Base-by-base conservation (phyloP, 2,113 vertebrate genomes). In the Ondatra zibethicus region DNA sequence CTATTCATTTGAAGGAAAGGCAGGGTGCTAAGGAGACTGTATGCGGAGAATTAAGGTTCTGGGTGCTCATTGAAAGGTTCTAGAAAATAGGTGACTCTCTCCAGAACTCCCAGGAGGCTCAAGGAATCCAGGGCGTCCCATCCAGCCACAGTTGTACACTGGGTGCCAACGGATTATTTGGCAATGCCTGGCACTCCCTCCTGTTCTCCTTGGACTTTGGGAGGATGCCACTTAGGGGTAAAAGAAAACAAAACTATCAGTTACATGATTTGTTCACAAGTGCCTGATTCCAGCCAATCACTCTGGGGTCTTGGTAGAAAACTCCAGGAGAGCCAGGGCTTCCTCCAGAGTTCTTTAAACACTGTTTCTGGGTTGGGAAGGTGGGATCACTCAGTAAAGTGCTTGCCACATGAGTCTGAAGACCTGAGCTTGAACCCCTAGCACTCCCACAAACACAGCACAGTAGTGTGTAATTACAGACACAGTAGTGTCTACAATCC, bases 91-190 rank as follows among this genome's bases (percentile, higher is more conserved):
- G 1, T 31, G 72, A n/a, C 10, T 33, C 47, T 89, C 66, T 68
- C 1, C 0, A 93, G 91, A 55, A 68, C 42, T 12, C 33, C 27
- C 10, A 61, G 23, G 73, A 42, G 45, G 50, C 50, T 27, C 13
- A 0, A 1, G 8, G 65, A 63, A 27, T 76, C 50, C 12, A 0
- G 73, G 25, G 89, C 58, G 73, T 36, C 4, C 52, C n/a, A 1
- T 10, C 9, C n/a, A 52, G 80, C 10, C 27, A 2, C 68, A 1
- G 8, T 19, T 4, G 0, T 0, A 8, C 50, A 0, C 77, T 45
- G 27, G 50, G 50, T 16, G 52, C 68, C 89, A 8, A 0, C 1
- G 9, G 42, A 65, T 25, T 52, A 19, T 75, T 27, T 25, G 0
- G 12, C 29, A 11, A 1, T 63, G 55, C 33, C 3, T 16, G 36